A percentile compares a stretch with the other conserved stretches of the same genome.
phyloP scores from a whole-genome alignment of 2,888 invertebrate genomes.

The Drosophila kanekoi region DNA sequence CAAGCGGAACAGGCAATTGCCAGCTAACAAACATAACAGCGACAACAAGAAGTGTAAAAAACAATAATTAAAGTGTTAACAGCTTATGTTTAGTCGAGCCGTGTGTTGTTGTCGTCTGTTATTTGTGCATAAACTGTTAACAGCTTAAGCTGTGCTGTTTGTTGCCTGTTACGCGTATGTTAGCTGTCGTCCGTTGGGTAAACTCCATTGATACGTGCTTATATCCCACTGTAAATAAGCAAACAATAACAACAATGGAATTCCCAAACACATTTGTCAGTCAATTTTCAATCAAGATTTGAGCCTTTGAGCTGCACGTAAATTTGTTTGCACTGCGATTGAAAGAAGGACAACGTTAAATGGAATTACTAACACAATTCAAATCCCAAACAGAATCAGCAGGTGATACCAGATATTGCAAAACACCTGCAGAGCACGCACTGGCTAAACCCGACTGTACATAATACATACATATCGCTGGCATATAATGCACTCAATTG shows the following conservation, averaged over 20 bases:
- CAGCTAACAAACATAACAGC: constrained; percentile 2
- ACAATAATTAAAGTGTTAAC: constrained; percentile 10
- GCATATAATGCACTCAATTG: constrained; percentile 73
- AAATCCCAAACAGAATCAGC: constrained; percentile 44
- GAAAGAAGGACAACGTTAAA: constrained; percentile 12
- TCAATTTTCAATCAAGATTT: constrained; percentile 68
- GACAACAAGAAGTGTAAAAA: neutral
- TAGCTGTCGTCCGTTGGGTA: neutral
- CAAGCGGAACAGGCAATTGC: neutral
- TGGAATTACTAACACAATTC: constrained; percentile 49
- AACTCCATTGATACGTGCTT: neutral
- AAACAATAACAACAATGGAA: constrained; percentile 30
- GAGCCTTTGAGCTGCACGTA: constrained; percentile 75
- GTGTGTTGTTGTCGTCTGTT: no score
- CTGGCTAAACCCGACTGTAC: constrained; percentile 5
- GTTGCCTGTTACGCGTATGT: neutral
- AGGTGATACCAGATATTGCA: constrained; percentile 23
- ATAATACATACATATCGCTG: constrained; percentile 20
- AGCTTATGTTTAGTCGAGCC: constrained; percentile 16
- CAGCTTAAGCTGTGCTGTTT: neutral
- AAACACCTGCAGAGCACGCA: constrained; percentile 43
- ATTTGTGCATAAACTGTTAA: neutral
- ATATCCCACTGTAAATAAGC: neutral
- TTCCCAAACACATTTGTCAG: constrained; percentile 70
- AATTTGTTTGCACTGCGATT: constrained; percentile 66